These are phyloP conservation scores for Phoeniculus purpureus DNA, from an alignment of 2,797 vertebrate genomes.

Conservation along the genomic window DNA sequence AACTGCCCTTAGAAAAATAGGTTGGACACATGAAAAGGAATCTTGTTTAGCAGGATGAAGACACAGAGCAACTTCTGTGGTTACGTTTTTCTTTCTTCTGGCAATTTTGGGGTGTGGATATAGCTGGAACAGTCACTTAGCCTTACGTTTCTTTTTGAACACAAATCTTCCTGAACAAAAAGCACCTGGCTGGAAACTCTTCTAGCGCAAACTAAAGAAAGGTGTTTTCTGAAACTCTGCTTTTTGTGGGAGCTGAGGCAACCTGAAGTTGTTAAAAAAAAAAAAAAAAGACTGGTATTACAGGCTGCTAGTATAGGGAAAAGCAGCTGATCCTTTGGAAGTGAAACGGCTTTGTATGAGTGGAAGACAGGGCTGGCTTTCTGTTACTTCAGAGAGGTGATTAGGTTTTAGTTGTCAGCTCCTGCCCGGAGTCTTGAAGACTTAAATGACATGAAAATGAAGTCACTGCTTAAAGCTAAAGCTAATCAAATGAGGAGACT, in stretches of 20 bases:
- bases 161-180: neutral
- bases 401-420: constrained; percentile 6
- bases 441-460: constrained; percentile 27
- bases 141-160: constrained; percentile 3
- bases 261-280: neutral
- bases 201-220: neutral
- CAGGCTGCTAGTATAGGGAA: neutral
- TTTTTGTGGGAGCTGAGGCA: neutral
- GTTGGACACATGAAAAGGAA: constrained; percentile 76
- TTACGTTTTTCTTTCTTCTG: constrained; percentile 61
- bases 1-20: constrained; percentile 74
- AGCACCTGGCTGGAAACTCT: neutral
- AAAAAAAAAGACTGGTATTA: neutral
- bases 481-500: constrained; percentile 39
- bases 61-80: constrained; percentile 58
- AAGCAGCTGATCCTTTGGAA: neutral
- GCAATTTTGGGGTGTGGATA: constrained; percentile 62
- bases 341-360: neutral
- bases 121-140: constrained; percentile 5
- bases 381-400: neutral
- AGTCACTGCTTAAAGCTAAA: constrained; percentile 25
- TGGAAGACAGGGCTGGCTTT: neutral
- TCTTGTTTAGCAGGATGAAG: constrained; percentile 77
- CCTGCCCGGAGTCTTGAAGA: neutral
- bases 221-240: neutral